Percentiles rank a stretch among this genome's conserved stretches.
These are phyloP conservation scores for Trichoplusia ni DNA, from an alignment of 1,140 invertebrate species.

Conservation along the genomic window DNA sequence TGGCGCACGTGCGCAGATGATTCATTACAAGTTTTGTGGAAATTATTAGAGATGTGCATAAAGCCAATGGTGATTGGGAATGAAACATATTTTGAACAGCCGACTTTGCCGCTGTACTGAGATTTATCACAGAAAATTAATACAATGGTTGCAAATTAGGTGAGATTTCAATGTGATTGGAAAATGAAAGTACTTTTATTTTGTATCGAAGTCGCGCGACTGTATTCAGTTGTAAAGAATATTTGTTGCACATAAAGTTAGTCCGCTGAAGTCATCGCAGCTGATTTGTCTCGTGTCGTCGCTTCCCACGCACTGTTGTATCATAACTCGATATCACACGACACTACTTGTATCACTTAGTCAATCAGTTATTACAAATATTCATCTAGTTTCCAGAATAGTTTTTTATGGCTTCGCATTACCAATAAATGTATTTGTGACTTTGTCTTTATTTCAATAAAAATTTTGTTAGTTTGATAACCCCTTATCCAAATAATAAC, in stretches of 20 bases:
- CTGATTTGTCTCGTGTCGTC: slow-evolving; percentile 48
- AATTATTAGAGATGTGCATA: slow-evolving; percentile 43
- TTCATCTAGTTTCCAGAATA: slow-evolving; percentile 53
- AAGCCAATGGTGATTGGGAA: slow-evolving; percentile 22
- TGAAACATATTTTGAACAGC: no score
- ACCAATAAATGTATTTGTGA: no score
- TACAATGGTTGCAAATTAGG: no score
- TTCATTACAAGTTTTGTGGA: slow-evolving; percentile 53
- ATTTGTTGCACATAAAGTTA: background rate
- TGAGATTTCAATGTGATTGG: no score
- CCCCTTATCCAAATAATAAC: no score
- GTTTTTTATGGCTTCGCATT: slow-evolving; percentile 6
- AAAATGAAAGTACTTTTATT: no score
- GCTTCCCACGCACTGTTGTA: slow-evolving; percentile 44
- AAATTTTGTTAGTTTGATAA: no score
- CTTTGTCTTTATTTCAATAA: no score
- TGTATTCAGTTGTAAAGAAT: background rate
- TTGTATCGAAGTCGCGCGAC: no score
- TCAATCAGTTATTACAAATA: slow-evolving; percentile 45
- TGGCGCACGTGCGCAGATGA: slow-evolving; percentile 67
- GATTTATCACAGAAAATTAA: background rate
- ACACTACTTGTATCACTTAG: slow-evolving; percentile 42
- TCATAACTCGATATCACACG: slow-evolving; percentile 43
- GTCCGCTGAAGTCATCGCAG: slow-evolving; percentile 38
- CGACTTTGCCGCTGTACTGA: no score